Evolutionary conservation across 2,888 invertebrate species (phyloP).

Genomic region (Aradus depressus): DNA sequence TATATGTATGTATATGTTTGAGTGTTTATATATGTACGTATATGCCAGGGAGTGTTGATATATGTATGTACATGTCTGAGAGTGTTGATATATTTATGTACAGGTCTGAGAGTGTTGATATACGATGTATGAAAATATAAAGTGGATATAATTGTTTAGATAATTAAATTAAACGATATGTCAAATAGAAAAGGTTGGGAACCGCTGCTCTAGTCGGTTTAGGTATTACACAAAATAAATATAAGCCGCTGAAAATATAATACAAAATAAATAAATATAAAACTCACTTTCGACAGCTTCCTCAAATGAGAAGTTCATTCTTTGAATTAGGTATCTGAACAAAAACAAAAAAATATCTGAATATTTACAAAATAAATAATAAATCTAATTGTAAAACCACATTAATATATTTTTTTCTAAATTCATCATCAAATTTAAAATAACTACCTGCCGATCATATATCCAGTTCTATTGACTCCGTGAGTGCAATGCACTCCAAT

Average conservation of each 20-base stretch:
- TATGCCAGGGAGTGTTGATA: too few species aligned
- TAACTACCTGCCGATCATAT: slow-evolving; percentile 57
- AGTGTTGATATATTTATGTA: too few species aligned
- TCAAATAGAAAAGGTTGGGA: too few species aligned
- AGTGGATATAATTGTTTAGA: too few species aligned
- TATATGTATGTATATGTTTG: too few species aligned
- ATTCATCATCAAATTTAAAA: not conserved
- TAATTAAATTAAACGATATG: too few species aligned
- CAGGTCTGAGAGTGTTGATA: too few species aligned
- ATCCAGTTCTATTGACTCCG: slow-evolving; percentile 69
- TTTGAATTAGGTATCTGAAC: slow-evolving; percentile 48
- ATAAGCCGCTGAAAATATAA: not conserved
- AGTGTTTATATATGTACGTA: too few species aligned
- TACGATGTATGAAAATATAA: too few species aligned
- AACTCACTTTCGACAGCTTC: slow-evolving; percentile 48
- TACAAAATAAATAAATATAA: not conserved
- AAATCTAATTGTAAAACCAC: not conserved
- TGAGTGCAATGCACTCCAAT: slow-evolving; percentile 76
- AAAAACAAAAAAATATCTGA: slow-evolving; percentile 11
- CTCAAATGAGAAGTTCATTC: slow-evolving; percentile 44
- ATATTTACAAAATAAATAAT: not conserved
- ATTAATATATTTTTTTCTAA: not conserved
- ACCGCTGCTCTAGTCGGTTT: too few species aligned
- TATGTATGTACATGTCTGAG: too few species aligned
- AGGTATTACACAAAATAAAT: not conserved